Evolutionary conservation across 2,113 vertebrate genomes (phyloP).

Genomic region (Ploceus nigricollis): DNA sequence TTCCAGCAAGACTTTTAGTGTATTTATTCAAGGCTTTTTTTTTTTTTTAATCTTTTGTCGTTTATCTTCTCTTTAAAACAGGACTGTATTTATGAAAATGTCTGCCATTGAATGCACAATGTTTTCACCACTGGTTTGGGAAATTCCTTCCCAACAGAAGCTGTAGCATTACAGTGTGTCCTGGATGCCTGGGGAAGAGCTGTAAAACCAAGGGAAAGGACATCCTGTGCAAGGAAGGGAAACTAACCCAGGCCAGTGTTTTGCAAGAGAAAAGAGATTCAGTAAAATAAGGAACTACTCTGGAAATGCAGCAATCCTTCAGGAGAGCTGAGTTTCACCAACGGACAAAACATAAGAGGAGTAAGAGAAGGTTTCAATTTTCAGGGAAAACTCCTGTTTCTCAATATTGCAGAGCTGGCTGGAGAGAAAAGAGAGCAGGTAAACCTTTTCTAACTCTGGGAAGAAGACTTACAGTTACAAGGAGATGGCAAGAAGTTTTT

Average conservation of each 20-base stretch:
- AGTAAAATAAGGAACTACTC: background rate
- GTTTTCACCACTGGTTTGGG: background rate
- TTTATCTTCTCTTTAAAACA: background rate
- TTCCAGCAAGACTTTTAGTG: background rate
- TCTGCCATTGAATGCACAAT: background rate
- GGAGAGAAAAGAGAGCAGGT: background rate
- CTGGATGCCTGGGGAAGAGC: background rate
- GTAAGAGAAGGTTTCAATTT: background rate
- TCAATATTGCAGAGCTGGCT: background rate
- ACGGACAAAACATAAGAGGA: background rate
- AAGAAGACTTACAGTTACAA: background rate
- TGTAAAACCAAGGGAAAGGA: background rate
- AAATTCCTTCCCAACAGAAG: background rate
- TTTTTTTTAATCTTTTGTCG: fast-evolving
- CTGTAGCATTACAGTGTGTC: fast-evolving
- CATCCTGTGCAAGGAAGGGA: background rate
- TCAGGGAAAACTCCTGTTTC: background rate
- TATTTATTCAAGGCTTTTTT: background rate
- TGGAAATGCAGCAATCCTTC: background rate
- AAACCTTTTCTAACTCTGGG: background rate
- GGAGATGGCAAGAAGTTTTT: background rate
- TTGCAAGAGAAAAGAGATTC: background rate
- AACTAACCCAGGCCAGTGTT: background rate
- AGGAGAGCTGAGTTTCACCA: background rate
- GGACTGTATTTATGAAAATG: background rate